These are phyloP conservation scores for Neria commutata DNA, from an alignment of 2,888 invertebrate species.

Conservation along the genomic window DNA sequence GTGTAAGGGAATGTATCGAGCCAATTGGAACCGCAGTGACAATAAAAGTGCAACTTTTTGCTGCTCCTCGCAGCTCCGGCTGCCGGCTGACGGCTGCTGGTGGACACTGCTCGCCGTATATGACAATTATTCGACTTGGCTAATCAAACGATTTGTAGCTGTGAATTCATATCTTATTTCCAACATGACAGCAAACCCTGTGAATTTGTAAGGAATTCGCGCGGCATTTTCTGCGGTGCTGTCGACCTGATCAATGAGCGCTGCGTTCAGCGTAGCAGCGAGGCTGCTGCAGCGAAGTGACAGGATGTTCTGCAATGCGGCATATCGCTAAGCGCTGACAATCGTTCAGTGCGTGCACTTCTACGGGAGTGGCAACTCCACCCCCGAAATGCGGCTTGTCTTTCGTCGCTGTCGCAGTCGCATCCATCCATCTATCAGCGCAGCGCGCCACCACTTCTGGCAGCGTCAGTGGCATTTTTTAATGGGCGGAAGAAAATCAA, in stretches of 20 bases:
- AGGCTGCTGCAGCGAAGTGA: conserved; percentile 9
- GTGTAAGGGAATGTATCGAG: conserved; percentile 50
- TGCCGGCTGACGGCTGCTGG: conserved; percentile 30
- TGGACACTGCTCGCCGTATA: no score
- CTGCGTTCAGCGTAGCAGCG: conserved; percentile 16
- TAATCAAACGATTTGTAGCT: conserved; percentile 59
- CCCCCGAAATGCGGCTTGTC: no score
- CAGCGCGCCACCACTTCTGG: no score
- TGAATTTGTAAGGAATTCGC: conserved; percentile 35
- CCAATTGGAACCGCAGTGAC: conserved; percentile 60
- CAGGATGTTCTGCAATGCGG: conserved; percentile 5
- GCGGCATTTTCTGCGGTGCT: conserved; percentile 10
- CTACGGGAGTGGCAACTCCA: no score
- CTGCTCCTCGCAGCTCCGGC: not conserved
- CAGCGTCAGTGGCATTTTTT: no score
- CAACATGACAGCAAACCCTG: conserved; percentile 33
- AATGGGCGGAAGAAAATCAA: conserved; percentile 39
- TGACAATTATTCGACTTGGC: conserved; percentile 52
- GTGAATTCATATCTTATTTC: conserved; percentile 50
- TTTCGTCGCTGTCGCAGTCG: no score
- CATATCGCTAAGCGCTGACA: not conserved
- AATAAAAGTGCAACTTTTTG: conserved; percentile 56
- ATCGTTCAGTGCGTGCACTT: not conserved
- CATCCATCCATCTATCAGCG: no score
- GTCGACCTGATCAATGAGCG: conserved; percentile 3